Conservation (phyloP, 1,140 invertebrate genomes). For the Brachionus rubens region DNA sequence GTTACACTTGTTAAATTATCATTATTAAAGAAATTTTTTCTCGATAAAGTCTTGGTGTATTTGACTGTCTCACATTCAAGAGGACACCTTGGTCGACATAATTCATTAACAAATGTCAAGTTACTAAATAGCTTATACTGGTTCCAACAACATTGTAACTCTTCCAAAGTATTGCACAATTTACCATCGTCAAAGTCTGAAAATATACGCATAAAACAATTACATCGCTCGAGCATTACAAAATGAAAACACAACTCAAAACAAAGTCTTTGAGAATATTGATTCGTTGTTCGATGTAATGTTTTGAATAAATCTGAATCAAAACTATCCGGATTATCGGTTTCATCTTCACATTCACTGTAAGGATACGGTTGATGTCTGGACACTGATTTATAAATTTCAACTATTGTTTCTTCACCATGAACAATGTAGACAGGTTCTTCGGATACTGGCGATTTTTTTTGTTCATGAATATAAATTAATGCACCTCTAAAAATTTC, state of each 20-base stretch:
- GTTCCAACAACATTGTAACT: not conserved
- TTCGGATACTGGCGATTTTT: not conserved
- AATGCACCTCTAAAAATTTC: not conserved
- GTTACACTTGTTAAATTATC: not conserved
- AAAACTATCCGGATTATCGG: not conserved
- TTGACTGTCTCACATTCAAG: not conserved
- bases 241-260: slow-evolving; percentile 2
- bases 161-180: not conserved
- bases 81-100: slow-evolving; percentile 4
- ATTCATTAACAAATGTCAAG: not conserved
- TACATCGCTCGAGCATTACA: slow-evolving; percentile 13
- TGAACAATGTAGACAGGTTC: not conserved
- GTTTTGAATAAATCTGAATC: not conserved
- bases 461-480: slow-evolving; percentile 17
- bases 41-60: not conserved
- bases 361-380: not conserved
- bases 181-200: not conserved
- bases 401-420: not conserved
- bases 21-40: not conserved
- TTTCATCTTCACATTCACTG: slow-evolving; percentile 5
- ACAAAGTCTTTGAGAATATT: slow-evolving; percentile 1
- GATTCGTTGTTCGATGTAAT: not conserved
- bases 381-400: not conserved
- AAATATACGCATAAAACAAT: not conserved
- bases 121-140: not conserved